Evolutionary conservation across 2,797 vertebrate genomes (phyloP).

Genomic region (Triplophysa yarkandensis): DNA sequence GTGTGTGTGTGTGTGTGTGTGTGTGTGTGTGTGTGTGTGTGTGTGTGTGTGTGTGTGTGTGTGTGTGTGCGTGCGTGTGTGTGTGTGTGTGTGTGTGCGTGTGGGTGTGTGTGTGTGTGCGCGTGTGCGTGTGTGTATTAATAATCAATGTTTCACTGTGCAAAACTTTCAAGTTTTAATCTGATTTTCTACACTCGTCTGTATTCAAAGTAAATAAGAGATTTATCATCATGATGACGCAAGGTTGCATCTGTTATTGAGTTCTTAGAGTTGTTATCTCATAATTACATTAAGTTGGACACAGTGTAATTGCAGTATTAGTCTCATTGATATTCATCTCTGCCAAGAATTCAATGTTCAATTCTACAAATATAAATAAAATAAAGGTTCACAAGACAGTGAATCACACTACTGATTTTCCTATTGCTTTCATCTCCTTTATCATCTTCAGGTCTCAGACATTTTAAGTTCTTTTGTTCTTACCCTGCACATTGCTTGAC

Average conservation of each 20-base stretch:
- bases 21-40: slow-evolving; percentile 60
- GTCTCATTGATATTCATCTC: neutral
- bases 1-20: too few species aligned
- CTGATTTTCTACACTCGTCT: neutral
- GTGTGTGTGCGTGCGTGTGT: too few species aligned
- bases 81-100: too few species aligned
- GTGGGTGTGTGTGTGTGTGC: slow-evolving; percentile 59
- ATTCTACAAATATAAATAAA: neutral
- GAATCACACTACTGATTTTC: neutral
- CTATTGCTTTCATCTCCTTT: neutral
- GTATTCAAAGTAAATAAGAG: neutral
- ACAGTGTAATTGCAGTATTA: neutral
- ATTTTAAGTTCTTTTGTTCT: slow-evolving; percentile 3
- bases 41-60: slow-evolving; percentile 23
- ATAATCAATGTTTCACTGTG: neutral
- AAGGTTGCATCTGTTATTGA: neutral
- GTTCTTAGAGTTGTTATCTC: slow-evolving; percentile 1
- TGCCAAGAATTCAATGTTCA: neutral
- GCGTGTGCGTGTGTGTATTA: slow-evolving; percentile 6
- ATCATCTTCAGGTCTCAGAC: neutral
- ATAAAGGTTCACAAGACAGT: neutral
- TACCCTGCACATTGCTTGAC: slow-evolving; percentile 68
- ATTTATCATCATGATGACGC: neutral
- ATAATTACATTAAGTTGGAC: slow-evolving; percentile 3
- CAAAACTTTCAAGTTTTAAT: neutral